Evolutionary conservation across 2,797 vertebrate genomes (phyloP), one percentile per base, ranked within the genome.

Genomic region (Phoebastria nigripes): DNA sequence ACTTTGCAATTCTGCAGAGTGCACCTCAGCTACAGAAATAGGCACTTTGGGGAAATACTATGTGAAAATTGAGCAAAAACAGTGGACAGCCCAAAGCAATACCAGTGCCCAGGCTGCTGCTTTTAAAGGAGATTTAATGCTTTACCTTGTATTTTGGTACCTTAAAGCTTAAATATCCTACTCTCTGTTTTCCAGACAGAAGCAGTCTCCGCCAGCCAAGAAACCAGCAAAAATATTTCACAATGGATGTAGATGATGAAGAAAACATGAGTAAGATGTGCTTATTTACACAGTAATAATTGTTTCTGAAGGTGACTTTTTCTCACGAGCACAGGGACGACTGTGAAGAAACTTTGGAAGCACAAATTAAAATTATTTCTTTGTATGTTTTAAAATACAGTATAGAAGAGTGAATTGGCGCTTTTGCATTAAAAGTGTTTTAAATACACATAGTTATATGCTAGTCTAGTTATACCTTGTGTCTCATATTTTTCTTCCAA

Each of bases 191-290:
- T 98, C 46, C 98, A 99, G 99, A 98, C 98, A 98, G 98, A 95
- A 98, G 69, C 86, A 80, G 92, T 93, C 98, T 98, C 55, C 76
- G 96, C 93, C 98, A 97, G 97, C 97, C 98, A 96, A 98, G 98
- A 93, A 98, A 94, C 95, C 98, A 98, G 96, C 98, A 95, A 92
- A 98, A 98, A 94, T 95, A 95, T 83, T 98, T 98, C 97, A 96
- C 97, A 96, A 99, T 99, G 99, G 99, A 99, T 92, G 94, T 98
- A 96, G 99, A 99, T 21, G 99, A 99, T 95, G 99, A 99, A 97
- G 99, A 99, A 98, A 99, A 99, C 95, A 99, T 99, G 99, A 99
- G 99, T 99, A 99, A 99, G 99, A 99, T 78, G 67, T 94, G 76
- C 94, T 97, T 95, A 89, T 91, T 66, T 96, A 31, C 82, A 63